A percentile compares a stretch with the other conserved stretches of the same genome.
phyloP scores from a whole-genome alignment of 2,888 invertebrate species.

The Plebejus argus region DNA sequence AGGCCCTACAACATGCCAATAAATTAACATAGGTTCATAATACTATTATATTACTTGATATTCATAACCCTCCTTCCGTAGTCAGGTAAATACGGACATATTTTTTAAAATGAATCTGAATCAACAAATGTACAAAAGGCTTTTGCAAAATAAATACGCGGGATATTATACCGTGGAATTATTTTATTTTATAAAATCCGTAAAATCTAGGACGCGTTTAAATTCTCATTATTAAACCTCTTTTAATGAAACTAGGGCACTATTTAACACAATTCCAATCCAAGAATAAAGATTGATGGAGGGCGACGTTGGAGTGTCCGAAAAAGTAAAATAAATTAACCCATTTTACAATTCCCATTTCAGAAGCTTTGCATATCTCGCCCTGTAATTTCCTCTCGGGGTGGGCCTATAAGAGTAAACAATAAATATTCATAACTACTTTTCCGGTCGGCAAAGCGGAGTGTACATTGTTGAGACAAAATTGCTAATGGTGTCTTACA shows the following conservation, averaged over 20 bases:
- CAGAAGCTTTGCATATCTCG: conserved; percentile 40
- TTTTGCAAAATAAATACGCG: conserved; percentile 15
- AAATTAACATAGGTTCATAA: too few relatives aligned
- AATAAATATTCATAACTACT: conserved; percentile 49
- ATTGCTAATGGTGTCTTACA: conserved; percentile 45
- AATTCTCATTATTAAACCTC: conserved; percentile 19
- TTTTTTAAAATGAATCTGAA: not conserved
- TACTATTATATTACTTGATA: too few relatives aligned
- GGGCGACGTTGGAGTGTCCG: conserved; percentile 21
- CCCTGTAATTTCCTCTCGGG: conserved; percentile 40
- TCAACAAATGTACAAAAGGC: conserved; percentile 9
- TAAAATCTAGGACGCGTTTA: conserved; percentile 22
- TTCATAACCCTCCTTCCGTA: not conserved
- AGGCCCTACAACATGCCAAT: too few relatives aligned
- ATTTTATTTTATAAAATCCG: not conserved
- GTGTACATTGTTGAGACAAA: conserved; percentile 44
- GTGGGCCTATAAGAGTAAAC: conserved; percentile 44
- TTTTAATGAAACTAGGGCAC: conserved; percentile 23
- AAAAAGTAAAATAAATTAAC: conserved; percentile 37
- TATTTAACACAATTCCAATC: conserved; percentile 29
- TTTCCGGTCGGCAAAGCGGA: conserved; percentile 43
- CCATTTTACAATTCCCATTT: conserved; percentile 38
- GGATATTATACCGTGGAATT: conserved; percentile 14
- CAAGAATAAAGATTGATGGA: conserved; percentile 32
- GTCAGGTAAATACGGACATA: not conserved